phyloP scores from a whole-genome alignment of 1,140 invertebrate genomes.

The Phymorhynchus buccinoides region DNA sequence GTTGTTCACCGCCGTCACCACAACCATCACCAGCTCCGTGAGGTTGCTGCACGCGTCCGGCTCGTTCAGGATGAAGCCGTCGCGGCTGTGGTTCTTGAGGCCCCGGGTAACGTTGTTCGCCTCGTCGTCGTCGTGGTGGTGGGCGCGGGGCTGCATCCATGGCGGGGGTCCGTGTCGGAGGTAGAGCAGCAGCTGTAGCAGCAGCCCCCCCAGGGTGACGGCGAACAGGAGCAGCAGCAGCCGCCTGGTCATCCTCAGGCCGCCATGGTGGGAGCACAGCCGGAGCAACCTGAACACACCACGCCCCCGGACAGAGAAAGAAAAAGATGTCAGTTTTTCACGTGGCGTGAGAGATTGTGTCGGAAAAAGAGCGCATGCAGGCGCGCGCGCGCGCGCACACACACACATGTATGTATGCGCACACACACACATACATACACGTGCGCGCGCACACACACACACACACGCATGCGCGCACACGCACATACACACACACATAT shows the following conservation, averaged over 20 bases:
- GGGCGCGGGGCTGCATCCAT: neutral
- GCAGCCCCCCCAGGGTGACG: neutral
- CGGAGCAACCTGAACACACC: neutral
- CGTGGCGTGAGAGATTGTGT: too few relatives aligned
- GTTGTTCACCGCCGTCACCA: constrained; percentile 47
- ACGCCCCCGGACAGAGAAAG: too few relatives aligned
- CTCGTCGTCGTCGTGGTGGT: neutral
- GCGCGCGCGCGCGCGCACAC: neutral
- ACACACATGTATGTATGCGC: neutral
- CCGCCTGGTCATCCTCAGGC: neutral
- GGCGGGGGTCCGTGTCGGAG: neutral
- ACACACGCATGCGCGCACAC: neutral
- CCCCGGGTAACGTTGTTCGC: too few relatives aligned
- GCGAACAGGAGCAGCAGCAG: constrained; percentile 8
- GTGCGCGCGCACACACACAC: neutral
- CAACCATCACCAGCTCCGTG: constrained; percentile 51
- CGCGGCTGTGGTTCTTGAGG: neutral
- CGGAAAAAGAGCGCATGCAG: too few relatives aligned
- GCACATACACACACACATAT: neutral
- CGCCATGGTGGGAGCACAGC: constrained; percentile 3
- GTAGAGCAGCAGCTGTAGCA: constrained; percentile 2
- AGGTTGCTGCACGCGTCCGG: constrained; percentile 26
- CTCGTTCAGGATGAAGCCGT: constrained; percentile 30
- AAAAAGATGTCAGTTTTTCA: too few relatives aligned
- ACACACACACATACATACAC: neutral